Percentiles rank a stretch among this genome's conserved stretches.
phyloP scores from a whole-genome alignment of 2,888 invertebrate species.

The Sylvicola cinctus region DNA sequence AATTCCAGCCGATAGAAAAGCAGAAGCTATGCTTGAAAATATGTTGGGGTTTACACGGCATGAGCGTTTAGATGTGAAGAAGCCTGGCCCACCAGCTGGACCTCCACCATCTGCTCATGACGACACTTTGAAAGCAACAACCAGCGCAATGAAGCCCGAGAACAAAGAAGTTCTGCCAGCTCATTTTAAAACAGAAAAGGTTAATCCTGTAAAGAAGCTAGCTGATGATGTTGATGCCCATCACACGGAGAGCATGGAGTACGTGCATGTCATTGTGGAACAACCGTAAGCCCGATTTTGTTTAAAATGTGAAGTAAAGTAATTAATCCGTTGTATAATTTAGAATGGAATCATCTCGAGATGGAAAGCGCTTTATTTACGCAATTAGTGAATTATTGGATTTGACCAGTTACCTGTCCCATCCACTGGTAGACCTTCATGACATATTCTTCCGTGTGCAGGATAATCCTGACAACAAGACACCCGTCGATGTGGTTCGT shows the following conservation, averaged over 20 bases:
- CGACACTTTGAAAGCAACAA: background rate
- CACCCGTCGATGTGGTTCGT: no score
- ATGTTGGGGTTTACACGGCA: conserved; percentile 67
- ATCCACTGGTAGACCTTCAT: no score
- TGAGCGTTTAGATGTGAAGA: conserved; percentile 82
- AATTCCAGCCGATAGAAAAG: conserved; percentile 18
- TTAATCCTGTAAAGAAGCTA: background rate
- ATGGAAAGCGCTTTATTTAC: no score
- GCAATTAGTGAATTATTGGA: no score
- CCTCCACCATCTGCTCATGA: conserved; percentile 15
- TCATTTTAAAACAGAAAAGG: conserved; percentile 12
- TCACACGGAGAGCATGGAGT: background rate
- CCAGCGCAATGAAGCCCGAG: conserved; percentile 5
- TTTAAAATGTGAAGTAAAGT: background rate
- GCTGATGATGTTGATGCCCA: background rate
- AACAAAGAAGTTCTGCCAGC: conserved; percentile 21
- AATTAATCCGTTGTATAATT: background rate
- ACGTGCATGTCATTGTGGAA: background rate
- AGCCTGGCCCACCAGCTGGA: conserved; percentile 64
- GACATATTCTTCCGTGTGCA: no score
- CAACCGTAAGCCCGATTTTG: no score
- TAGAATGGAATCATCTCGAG: no score
- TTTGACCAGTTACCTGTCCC: no score
- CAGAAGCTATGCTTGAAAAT: conserved; percentile 35
- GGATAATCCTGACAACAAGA: no score